phyloP scores from a whole-genome alignment of 2,888 invertebrate species.

The Stenchaetothrips biformis region DNA sequence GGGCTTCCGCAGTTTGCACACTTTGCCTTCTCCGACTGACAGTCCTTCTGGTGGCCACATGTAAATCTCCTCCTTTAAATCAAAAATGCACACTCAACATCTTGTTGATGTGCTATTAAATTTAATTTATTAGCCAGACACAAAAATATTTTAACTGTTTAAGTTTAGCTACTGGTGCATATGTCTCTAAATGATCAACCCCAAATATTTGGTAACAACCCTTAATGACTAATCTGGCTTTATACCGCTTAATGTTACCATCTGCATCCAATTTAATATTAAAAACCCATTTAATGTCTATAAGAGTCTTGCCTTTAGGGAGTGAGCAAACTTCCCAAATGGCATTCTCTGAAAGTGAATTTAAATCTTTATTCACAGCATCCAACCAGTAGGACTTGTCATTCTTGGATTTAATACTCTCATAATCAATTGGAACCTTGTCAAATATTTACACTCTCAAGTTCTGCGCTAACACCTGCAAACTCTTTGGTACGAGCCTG shows the following conservation, averaged over 20 bases:
- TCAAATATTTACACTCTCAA: background rate
- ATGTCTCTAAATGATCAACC: constrained; percentile 40
- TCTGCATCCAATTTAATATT: background rate
- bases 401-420: background rate
- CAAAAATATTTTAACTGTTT: constrained; percentile 37
- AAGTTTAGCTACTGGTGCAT: constrained; percentile 39
- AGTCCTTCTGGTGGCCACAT: constrained; percentile 37
- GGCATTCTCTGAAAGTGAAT: background rate
- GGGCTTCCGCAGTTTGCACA: constrained; percentile 41
- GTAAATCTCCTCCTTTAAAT: constrained; percentile 39
- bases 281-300: constrained; percentile 26
- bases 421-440: background rate
- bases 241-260: too few relatives aligned
- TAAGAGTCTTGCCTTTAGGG: constrained; percentile 8
- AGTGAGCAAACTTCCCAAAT: background rate
- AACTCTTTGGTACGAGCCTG: too few relatives aligned
- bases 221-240: too few relatives aligned
- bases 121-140: constrained; percentile 38
- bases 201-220: constrained; percentile 38
- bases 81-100: constrained; percentile 40
- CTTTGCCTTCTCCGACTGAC: constrained; percentile 30
- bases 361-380: too few relatives aligned
- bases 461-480: background rate
- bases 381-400: background rate
- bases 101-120: constrained; percentile 38